Evolutionary conservation across 2,888 invertebrate genomes (phyloP), one percentile per base, ranked within the genome.

Genomic region (Caenorhabditis imperialis): DNA sequence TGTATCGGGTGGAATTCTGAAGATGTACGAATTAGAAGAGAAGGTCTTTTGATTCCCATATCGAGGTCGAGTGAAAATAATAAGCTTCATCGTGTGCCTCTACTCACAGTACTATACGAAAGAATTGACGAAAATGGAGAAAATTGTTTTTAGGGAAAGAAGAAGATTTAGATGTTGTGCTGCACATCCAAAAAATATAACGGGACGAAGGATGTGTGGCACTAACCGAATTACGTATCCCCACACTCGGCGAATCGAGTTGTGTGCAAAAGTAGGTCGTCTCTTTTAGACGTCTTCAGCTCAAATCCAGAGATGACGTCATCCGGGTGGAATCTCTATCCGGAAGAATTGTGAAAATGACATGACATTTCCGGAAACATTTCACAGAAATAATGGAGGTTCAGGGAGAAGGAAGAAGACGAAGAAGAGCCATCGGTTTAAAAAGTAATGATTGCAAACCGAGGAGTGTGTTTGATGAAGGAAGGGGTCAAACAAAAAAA

Each of bases 241-340:
- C 14, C 38, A 30, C 54, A 48, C n/a, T n/a, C n/a, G n/a, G 48
- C 30, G 33, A 58, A 58, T 47, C 38, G 48, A 48, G 44, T 58
- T 27, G 45, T 48, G 50, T 50, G 50, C 50, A 50, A 50, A 48
- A 50, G 50, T 50, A 50, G 50, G 50, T 50, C 50, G 50, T 8
- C 6, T 20, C 12, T 7, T 10, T 16, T 7, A 42, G 37, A 42
- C 50, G 60, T 60, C 50, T 60, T 42, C 50, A 60, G 60, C 50
- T 60, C 60, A 60, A 33, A 50, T 50, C 30, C 7, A n/a, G 47
- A 44, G 12, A 22, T 60, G 60, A 60, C 50, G 60, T 60, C 60
- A 60, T 10, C 30, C 10, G 35, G 20, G 3, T 50, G 12, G 35
- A 3, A 16, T 48, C 18, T 37, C 44, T 20, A 18, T 40, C 40